Percentiles rank a stretch among this genome's conserved stretches.
Evolutionary conservation across 2,113 vertebrate species (phyloP).

Genomic region (Chloroceryle aenea): DNA sequence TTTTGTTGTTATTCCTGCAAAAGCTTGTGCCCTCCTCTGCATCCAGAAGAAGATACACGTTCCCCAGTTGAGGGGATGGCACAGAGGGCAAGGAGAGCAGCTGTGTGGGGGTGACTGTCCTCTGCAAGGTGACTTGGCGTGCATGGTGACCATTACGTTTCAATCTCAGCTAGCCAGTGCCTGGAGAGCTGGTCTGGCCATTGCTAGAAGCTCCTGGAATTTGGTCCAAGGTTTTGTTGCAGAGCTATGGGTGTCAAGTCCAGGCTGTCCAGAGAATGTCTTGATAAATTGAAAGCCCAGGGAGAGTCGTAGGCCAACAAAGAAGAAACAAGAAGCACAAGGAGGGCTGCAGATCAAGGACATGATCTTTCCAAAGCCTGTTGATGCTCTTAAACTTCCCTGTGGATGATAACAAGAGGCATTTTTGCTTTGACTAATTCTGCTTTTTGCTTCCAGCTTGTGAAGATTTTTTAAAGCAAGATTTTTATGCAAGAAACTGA

Average conservation of each 20-base stretch:
- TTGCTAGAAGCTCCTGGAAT: not conserved
- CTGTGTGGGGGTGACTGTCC: not conserved
- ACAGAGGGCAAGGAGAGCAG: rapidly evolving
- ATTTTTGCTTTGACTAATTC: not conserved
- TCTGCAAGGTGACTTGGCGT: not conserved
- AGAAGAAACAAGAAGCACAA: not conserved
- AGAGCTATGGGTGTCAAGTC: not conserved
- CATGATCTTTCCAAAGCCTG: not conserved
- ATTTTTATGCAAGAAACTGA: not conserved
- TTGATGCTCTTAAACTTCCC: not conserved
- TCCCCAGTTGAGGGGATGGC: not conserved
- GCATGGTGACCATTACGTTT: not conserved
- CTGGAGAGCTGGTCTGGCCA: not conserved
- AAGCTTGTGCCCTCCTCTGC: not conserved
- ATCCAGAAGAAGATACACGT: not conserved
- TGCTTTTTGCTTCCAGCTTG: not conserved
- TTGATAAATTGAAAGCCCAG: not conserved
- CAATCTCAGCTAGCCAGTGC: not conserved
- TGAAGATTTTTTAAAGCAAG: not conserved
- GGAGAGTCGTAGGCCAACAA: not conserved
- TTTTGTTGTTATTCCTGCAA: not conserved
- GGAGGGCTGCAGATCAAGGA: not conserved
- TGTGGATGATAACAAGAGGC: not conserved
- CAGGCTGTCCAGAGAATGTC: not conserved
- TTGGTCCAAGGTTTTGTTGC: not conserved